These are phyloP conservation scores for Oryzias woworae DNA, from an alignment of 2,113 vertebrate genomes.

Conservation along the genomic window DNA sequence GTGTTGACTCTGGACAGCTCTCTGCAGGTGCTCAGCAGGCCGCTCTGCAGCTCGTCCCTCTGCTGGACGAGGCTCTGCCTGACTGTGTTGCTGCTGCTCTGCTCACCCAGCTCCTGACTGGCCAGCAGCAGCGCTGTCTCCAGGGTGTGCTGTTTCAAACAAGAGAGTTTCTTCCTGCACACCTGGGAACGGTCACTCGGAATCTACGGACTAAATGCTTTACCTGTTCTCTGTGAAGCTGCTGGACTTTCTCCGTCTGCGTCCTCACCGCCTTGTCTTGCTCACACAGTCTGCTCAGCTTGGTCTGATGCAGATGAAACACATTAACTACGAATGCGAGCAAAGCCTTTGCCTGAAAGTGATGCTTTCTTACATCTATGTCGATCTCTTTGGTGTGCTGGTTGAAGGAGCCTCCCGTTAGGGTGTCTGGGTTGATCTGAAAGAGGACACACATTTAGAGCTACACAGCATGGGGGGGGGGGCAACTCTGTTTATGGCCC, in stretches of 20 bases:
- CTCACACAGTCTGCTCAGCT: constrained; percentile 92
- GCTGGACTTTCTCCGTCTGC: constrained; percentile 93
- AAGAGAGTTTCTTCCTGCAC: neutral
- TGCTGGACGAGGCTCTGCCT: constrained; percentile 88
- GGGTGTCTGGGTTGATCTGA: constrained; percentile 88
- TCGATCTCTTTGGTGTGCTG: constrained; percentile 85
- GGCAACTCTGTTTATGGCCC: too few relatives aligned
- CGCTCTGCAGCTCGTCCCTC: constrained; percentile 91
- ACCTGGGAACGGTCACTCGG: too few relatives aligned
- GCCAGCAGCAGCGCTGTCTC: constrained; percentile 94
- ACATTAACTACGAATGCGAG: neutral
- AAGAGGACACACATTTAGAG: constrained; percentile 30
- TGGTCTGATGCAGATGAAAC: constrained; percentile 76
- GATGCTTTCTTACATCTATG: constrained; percentile 84
- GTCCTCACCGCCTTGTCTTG: constrained; percentile 91
- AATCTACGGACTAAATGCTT: neutral
- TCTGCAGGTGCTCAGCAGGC: constrained; percentile 92
- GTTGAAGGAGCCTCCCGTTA: constrained; percentile 77
- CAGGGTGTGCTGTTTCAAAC: constrained; percentile 86
- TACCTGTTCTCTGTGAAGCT: constrained; percentile 97
- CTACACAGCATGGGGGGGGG: too few relatives aligned
- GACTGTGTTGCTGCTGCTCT: constrained; percentile 81
- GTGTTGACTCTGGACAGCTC: constrained; percentile 86
- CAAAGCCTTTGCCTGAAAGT: neutral
- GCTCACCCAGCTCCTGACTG: constrained; percentile 93